Base-by-base conservation (phyloP, 2,113 vertebrate species). In the Cnemophilus loriae region DNA sequence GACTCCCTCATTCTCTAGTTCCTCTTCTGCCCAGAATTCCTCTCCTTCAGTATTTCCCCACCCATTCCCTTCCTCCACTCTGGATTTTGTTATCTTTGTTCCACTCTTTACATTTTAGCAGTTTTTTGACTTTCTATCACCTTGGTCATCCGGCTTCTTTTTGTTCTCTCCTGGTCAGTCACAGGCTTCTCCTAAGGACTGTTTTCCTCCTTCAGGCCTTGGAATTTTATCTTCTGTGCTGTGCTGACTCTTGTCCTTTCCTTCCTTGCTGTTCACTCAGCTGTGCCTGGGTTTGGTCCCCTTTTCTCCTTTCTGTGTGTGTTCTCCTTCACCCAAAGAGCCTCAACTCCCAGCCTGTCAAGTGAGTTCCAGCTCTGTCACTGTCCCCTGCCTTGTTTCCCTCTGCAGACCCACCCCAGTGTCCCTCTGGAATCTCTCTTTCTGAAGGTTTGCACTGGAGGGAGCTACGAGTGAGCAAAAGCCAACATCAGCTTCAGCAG, bases 141-240 rank as follows among this genome's bases (percentile, higher is more conserved):
- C 35, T 12, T 6, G 28, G 8, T 13, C 42, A 42, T 37, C 53
- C 0, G 0, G 42, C 2, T 16, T 13, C 10, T 59, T 55, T 46
- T 32, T 50, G 22, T 35, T 22, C 80, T 74, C 42, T 3, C 47
- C 81, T 28, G 23, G 7, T 47, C 61, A 41, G 13, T 7, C 53
- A 11, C 0, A 20, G 20, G 11, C 39, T 81, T 47, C 44, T 65
- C 78, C 42, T 6, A 23, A 27, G 3, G 16, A 42, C 10, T 28
- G 3, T 59, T 85, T 41, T 22, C 49, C 19, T 50, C 57, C 49
- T 32, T 30, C 33, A 16, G 22, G n/a, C 76, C 44, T 57, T 69
- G 42, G 6, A 11, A 37, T 71, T 89, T 67, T 63, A 9, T 35
- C 39, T n/a, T 19, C 52, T 28, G 24, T 33, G 27, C 63, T 82